Percentiles rank a stretch among this genome's conserved stretches.
These are phyloP conservation scores for Dasysyrphus tricinctus DNA, from an alignment of 2,888 invertebrate species.

Conservation along the genomic window DNA sequence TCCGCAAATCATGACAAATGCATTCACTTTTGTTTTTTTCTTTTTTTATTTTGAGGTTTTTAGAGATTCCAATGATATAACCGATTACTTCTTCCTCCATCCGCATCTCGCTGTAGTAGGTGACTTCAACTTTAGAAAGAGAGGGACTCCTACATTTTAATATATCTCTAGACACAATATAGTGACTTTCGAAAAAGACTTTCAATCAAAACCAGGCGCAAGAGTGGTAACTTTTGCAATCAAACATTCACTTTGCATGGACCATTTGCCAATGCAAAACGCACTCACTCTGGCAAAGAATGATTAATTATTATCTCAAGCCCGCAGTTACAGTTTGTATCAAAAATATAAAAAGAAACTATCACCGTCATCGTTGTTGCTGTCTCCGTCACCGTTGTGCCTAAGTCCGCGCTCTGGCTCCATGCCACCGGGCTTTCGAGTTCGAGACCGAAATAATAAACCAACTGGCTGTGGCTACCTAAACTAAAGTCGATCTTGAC, in stretches of 20 bases:
- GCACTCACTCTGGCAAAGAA: slow-evolving; percentile 52
- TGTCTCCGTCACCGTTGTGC: slow-evolving; percentile 5
- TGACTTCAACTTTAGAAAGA: slow-evolving; percentile 1
- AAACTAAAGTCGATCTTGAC: slow-evolving; percentile 44
- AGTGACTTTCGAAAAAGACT: slow-evolving; percentile 65
- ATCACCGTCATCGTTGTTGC: slow-evolving; percentile 35
- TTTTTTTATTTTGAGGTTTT: slow-evolving; percentile 13
- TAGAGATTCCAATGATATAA: slow-evolving; percentile 71
- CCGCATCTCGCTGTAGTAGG: slow-evolving; percentile 33
- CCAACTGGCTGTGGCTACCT: slow-evolving; percentile 40
- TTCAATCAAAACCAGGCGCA: slow-evolving; percentile 61
- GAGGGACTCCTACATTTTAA: slow-evolving; percentile 54
- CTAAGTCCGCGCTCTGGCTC: slow-evolving; percentile 46
- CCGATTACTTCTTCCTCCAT: slow-evolving; percentile 62
- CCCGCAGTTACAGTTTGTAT: slow-evolving; percentile 56
- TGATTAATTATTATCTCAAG: slow-evolving; percentile 70
- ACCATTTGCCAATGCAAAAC: slow-evolving; percentile 69
- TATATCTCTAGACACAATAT: background rate
- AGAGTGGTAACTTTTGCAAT: slow-evolving; percentile 51
- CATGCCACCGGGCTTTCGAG: slow-evolving; percentile 47
- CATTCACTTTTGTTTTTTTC: slow-evolving; percentile 73
- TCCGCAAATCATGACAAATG: slow-evolving; percentile 58
- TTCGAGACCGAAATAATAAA: slow-evolving; percentile 40
- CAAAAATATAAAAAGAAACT: slow-evolving; percentile 63
- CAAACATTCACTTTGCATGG: slow-evolving; percentile 74